Base-by-base conservation (phyloP, 1,140 invertebrate species). In the Drosophila melanogaster region DNA sequence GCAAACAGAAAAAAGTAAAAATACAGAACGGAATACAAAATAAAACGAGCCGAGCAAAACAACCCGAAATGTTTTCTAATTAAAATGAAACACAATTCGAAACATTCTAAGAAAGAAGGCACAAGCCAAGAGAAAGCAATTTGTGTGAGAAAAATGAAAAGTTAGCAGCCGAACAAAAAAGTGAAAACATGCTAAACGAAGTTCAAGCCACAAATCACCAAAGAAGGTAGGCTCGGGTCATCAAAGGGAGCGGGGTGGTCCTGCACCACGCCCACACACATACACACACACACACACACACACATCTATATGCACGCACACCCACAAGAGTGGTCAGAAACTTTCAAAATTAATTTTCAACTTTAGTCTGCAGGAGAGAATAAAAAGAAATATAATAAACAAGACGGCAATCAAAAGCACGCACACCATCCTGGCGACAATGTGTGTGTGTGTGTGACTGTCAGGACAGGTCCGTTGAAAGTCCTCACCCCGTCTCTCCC, bases 301-400 rank as follows among this genome's bases (percentile, higher is more conserved):
- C 35, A 57, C 24, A n/a, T 7, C 6, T 8, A 30, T 8, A 30
- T 30, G 3, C 49, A 59, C 51, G 33, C 54, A 46, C 53, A 51
- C 14, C 46, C 22, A 58, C 26, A 12, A 59, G 72, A 83, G 70
- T 77, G 75, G 79, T 87, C 71, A 69, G 47, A 77, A 86, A 87
- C 83, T 87, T 86, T 81, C 70, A 87, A 86, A 86, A 86, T 87
- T 87, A 87, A 87, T 87, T 86, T 87, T 66, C 56, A 86, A 87
- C 83, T 86, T 86, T 76, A 66, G 51, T 79, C 78, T 81, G 74
- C 60, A 67, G 58, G 41, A 33, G 40, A 43, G 43, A 57, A 67
- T 49, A 60, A 55, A 54, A 61, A 64, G 64, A 60, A 75, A 75
- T 89, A 61, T 79, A 79, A 89, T 84, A 74, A 89, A 77, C 76